Base-by-base conservation (phyloP, 2,888 invertebrate genomes). In the Candidula unifasciata region DNA sequence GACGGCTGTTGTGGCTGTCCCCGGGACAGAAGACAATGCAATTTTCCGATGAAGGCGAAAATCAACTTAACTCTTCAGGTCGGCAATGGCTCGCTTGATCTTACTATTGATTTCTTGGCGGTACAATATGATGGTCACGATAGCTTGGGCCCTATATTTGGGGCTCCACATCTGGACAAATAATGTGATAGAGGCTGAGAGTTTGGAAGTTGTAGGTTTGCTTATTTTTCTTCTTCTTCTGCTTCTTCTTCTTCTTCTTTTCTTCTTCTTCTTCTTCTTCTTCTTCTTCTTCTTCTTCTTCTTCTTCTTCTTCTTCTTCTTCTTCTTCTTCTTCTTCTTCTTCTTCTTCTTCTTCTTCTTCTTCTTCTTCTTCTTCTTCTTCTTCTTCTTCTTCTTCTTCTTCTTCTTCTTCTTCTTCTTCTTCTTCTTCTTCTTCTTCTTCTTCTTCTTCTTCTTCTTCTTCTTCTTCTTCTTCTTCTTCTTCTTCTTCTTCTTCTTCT, bases 1-100 rank as follows among this genome's bases (percentile, higher is more conserved):
- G 83, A 78, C 83, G 83, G 77, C 52, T 68, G 69, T 77, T 77
- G 78, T 69, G 83, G 69, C 64, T 24, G 68, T 76, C 57, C 78
- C 82, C 57, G 44, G 30, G 79, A 71, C 66, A 71, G 54, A 52
- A 60, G 83, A 83, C 83, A 83, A 83, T 83, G 83, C 83, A 83
- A 83, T 83, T 83, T 83, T 71, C 60, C 73, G 83, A 83, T 79
- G 73, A 83, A 64, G 83, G 71, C 27, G 83, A 79, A 83, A 83
- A 83, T 83, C 83, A 79, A 83, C 83, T 83, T 83, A 83, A 83
- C 79, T 73, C 69, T 57, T 71, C 78, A 30, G 24, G 79, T 21
- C 37, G 79, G 79, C 83, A 64, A 83, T 79, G 79, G 79, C 54
- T 83, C 83, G 83, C 83, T 83, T 83, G 83, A 83, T 83, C 83